Conservation (phyloP, 2,888 invertebrate genomes). For the Hydriomena furcata region DNA sequence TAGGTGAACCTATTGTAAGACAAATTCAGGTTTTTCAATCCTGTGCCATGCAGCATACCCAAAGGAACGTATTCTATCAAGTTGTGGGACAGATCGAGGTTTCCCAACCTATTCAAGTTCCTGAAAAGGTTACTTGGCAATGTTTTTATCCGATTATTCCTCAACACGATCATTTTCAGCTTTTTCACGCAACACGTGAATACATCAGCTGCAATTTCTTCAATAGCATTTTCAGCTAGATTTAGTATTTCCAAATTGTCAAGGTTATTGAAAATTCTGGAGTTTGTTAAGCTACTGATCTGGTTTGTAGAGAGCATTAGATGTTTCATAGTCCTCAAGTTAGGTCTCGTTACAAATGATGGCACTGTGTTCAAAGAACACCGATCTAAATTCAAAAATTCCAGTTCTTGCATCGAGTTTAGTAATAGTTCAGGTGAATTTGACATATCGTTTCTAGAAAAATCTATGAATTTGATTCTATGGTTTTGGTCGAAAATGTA, state of each 20-base stretch:
- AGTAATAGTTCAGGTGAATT: constrained; percentile 47
- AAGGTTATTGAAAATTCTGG: constrained; percentile 47
- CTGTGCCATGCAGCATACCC: constrained; percentile 57
- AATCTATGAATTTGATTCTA: constrained; percentile 50
- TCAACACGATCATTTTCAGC: constrained; percentile 54
- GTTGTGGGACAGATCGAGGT: constrained; percentile 63
- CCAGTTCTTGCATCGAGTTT: constrained; percentile 43
- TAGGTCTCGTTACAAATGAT: constrained; percentile 48
- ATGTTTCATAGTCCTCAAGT: constrained; percentile 57
- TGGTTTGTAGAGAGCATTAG: constrained; percentile 58
- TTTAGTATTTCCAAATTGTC: constrained; percentile 57
- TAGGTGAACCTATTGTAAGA: constrained; percentile 63
- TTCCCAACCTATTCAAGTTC: constrained; percentile 50
- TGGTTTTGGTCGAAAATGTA: constrained; percentile 47
- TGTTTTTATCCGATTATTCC: constrained; percentile 53
- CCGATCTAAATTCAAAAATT: constrained; percentile 50
- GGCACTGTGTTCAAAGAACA: constrained; percentile 60
- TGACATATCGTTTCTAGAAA: constrained; percentile 59
- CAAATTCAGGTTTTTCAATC: constrained; percentile 60
- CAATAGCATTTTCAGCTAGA: constrained; percentile 57
- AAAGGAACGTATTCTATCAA: constrained; percentile 55
- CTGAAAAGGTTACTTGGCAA: constrained; percentile 58
- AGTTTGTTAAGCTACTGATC: constrained; percentile 47
- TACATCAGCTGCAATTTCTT: constrained; percentile 50
- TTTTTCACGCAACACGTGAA: constrained; percentile 49